Conservation (phyloP, 2,888 invertebrate species). For the Harpagoxenus sublaevis region DNA sequence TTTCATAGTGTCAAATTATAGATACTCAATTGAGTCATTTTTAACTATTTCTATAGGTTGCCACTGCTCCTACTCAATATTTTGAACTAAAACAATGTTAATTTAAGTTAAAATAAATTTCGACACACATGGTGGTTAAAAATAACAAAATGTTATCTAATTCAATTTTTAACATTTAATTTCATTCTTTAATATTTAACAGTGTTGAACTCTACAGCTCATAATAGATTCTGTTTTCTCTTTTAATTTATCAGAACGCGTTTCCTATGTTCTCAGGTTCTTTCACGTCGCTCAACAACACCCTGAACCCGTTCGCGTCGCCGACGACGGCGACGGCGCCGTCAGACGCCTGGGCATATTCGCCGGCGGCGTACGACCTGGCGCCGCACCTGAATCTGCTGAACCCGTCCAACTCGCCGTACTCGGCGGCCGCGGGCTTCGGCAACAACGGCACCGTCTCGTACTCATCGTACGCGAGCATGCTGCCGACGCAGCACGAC, state of each 20-base stretch:
- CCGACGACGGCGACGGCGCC: constrained; percentile 87
- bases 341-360: constrained; percentile 93
- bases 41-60: too few relatives aligned
- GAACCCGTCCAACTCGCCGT: constrained; percentile 90
- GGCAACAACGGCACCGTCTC: constrained; percentile 83
- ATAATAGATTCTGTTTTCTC: background rate
- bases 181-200: too few relatives aligned
- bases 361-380: constrained; percentile 92
- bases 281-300: constrained; percentile 89
- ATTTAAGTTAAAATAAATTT: too few relatives aligned
- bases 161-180: too few relatives aligned
- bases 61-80: too few relatives aligned
- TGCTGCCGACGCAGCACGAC: constrained; percentile 90
- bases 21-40: too few relatives aligned
- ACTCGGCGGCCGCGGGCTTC: constrained; percentile 86
- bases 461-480: constrained; percentile 85
- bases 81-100: too few relatives aligned
- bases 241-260: background rate
- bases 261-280: constrained; percentile 70
- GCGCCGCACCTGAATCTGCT: constrained; percentile 92
- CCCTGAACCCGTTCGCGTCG: constrained; percentile 89
- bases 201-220: background rate
- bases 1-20: too few relatives aligned
- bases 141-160: too few relatives aligned
- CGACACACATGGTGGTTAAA: too few relatives aligned